These are phyloP conservation scores for Aleiodes sp. DNA, from an alignment of 1,140 invertebrate species.

Conservation along the genomic window DNA sequence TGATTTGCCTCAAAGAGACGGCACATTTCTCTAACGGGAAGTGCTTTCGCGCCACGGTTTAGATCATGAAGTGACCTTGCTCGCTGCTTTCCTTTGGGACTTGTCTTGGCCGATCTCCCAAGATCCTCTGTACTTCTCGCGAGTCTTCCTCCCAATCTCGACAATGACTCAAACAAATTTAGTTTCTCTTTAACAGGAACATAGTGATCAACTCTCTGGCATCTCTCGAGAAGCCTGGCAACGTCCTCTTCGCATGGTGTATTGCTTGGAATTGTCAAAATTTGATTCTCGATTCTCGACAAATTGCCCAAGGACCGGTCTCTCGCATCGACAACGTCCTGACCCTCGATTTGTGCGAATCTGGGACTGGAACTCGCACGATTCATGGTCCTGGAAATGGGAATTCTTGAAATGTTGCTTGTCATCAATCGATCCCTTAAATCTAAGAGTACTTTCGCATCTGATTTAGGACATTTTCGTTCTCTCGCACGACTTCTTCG, in stretches of 20 bases:
- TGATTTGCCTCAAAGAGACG: constrained; percentile 67
- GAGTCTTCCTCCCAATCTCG: constrained; percentile 64
- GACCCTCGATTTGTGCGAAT: not conserved
- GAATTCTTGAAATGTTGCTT: constrained; percentile 38
- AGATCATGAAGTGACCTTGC: constrained; percentile 71
- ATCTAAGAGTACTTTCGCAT: constrained; percentile 42
- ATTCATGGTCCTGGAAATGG: not conserved
- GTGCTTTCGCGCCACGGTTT: constrained; percentile 57
- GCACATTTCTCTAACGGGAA: constrained; percentile 70
- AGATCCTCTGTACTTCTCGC: constrained; percentile 66
- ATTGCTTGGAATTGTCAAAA: not conserved
- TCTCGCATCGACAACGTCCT: not conserved
- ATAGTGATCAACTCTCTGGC: constrained; percentile 70
- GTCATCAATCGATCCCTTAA: constrained; percentile 40
- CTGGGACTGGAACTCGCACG: not conserved
- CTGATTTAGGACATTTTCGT: constrained; percentile 43
- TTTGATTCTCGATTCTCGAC: constrained; percentile 2
- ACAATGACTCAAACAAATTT: constrained; percentile 70
- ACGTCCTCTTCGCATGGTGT: constrained; percentile 60
- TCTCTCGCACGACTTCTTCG: constrained; percentile 59
- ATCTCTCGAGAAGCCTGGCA: constrained; percentile 66
- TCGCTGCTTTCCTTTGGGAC: constrained; percentile 61
- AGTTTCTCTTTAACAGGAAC: constrained; percentile 72
- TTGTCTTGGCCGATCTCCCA: constrained; percentile 53
- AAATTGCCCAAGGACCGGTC: constrained; percentile 18